Evolutionary conservation across 2,113 vertebrate species (phyloP).

Genomic region (Colossoma macropomum): DNA sequence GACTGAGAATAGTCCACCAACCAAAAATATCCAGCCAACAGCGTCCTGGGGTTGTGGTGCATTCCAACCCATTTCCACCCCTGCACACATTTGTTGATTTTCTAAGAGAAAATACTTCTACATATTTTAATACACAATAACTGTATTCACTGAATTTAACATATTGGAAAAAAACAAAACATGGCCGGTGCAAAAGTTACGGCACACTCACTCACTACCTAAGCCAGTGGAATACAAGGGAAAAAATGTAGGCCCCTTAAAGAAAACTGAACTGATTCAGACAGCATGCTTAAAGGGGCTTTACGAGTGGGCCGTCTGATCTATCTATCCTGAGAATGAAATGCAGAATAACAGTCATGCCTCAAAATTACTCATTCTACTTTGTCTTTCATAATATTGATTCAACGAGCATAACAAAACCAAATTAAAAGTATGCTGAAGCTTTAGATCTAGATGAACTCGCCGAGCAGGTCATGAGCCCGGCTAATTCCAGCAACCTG

Average conservation of each 20-base stretch:
- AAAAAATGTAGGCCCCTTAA: background rate
- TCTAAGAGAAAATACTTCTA: too few species aligned
- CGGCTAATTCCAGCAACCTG: conserved; percentile 40
- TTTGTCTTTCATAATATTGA: conserved; percentile 21
- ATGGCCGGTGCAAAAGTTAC: too few species aligned
- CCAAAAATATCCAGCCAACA: too few species aligned
- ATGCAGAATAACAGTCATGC: background rate
- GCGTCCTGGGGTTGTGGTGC: too few species aligned
- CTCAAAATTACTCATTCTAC: background rate
- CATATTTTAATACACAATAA: too few species aligned
- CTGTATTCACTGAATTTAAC: too few species aligned
- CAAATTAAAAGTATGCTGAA: conserved; percentile 32
- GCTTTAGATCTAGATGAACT: conserved; percentile 38
- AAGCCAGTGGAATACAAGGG: too few species aligned
- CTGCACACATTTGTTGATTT: too few species aligned
- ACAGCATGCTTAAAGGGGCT: background rate
- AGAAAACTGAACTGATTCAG: background rate
- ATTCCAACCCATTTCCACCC: too few species aligned
- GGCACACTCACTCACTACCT: too few species aligned
- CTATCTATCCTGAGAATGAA: conserved; percentile 3
- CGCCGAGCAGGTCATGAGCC: conserved; percentile 30
- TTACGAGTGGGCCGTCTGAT: background rate
- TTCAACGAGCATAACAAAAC: conserved; percentile 31
- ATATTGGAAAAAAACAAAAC: too few species aligned
- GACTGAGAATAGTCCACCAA: too few species aligned